A percentile compares a stretch with the other conserved stretches of the same genome.
Conservation (phyloP, 2,113 vertebrate genomes). For the Archilochus colubris region DNA sequence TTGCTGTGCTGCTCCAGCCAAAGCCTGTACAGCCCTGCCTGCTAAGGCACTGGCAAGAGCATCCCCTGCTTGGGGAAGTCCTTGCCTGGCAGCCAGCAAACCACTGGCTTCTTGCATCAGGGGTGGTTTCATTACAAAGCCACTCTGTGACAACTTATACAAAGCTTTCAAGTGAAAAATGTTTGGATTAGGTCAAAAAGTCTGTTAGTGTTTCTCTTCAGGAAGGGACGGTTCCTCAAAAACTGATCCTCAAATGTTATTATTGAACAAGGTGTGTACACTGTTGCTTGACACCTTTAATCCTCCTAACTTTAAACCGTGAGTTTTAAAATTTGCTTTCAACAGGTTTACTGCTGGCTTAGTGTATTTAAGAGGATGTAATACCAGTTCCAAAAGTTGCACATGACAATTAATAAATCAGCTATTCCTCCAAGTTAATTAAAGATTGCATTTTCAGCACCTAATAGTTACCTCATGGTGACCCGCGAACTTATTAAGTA, state of each 20-base stretch:
- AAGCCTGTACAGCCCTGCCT: background rate
- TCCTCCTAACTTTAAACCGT: background rate
- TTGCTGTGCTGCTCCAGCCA: background rate
- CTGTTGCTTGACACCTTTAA: constrained; percentile 6
- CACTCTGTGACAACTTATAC: background rate
- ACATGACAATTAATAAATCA: constrained; percentile 39
- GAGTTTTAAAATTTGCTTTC: background rate
- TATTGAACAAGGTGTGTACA: background rate
- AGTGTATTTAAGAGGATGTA: background rate
- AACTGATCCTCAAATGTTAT: background rate
- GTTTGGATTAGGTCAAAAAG: background rate
- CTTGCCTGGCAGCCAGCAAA: background rate
- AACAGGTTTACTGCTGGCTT: constrained; percentile 4
- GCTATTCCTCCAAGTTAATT: constrained; percentile 34
- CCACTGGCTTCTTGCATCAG: background rate
- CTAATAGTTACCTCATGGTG: constrained; percentile 31
- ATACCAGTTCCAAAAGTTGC: constrained; percentile 6
- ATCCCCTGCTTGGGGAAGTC: accelerated
- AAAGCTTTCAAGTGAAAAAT: background rate
- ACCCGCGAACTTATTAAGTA: background rate
- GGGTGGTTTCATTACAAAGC: background rate
- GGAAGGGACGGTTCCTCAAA: background rate
- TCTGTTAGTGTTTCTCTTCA: background rate
- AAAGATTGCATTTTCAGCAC: constrained; percentile 10
- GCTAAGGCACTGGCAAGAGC: background rate